Conservation (phyloP, 2,888 invertebrate species). For the Leptogaster cylindrica region DNA sequence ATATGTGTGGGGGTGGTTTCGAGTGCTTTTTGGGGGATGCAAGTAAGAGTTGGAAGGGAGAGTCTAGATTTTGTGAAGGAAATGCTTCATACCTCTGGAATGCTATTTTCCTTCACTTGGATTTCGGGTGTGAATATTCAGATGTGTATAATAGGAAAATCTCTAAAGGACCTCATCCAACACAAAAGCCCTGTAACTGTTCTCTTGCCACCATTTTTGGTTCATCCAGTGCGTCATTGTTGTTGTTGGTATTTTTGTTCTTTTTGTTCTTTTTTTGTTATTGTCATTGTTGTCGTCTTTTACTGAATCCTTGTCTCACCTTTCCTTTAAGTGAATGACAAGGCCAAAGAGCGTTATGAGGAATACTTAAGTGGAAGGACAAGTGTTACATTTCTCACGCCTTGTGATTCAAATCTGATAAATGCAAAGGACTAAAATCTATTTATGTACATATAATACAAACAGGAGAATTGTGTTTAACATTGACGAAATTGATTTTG, state of each 20-base stretch:
- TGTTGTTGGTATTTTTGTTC: neutral
- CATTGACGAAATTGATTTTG: slow-evolving; percentile 23
- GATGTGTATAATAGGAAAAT: slow-evolving; percentile 35
- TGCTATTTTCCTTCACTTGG: neutral
- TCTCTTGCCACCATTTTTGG: neutral
- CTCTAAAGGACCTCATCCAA: neutral
- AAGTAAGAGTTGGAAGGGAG: too few relatives aligned
- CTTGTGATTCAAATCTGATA: slow-evolving; percentile 37
- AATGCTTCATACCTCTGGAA: neutral
- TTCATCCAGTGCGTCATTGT: slow-evolving; percentile 21
- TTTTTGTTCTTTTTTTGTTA: neutral
- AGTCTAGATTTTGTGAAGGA: too few relatives aligned
- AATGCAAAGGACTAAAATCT: slow-evolving; percentile 6
- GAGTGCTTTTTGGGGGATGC: neutral
- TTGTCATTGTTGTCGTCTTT: too few relatives aligned
- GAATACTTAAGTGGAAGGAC: slow-evolving; percentile 37
- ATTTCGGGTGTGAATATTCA: slow-evolving; percentile 39
- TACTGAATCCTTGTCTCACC: slow-evolving; percentile 25
- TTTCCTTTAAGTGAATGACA: slow-evolving; percentile 36
- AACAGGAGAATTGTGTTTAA: slow-evolving; percentile 26
- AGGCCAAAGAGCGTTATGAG: slow-evolving; percentile 19
- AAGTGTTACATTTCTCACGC: slow-evolving; percentile 41
- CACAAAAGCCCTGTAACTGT: neutral
- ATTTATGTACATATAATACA: neutral
- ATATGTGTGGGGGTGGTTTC: neutral